Evolutionary conservation across 2,888 invertebrate species (phyloP).

Genomic region (Ochlodes sylvanus): DNA sequence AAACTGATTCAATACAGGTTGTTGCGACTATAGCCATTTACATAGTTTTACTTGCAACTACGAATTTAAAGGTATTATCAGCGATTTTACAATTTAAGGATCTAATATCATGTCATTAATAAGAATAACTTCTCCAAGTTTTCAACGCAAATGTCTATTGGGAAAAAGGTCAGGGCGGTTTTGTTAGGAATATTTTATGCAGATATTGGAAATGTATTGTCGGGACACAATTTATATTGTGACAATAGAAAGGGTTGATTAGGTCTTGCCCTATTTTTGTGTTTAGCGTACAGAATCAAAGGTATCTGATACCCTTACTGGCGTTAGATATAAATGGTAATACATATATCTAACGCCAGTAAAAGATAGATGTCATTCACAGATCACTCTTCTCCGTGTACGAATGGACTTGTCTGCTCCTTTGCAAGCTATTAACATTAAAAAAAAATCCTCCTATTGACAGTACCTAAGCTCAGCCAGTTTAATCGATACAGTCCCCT

Average conservation of each 20-base stretch:
- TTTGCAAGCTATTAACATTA: too few relatives aligned
- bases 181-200: constrained; percentile 62
- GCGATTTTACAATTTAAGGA: constrained; percentile 10
- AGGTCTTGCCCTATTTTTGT: constrained; percentile 26
- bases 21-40: too few relatives aligned
- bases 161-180: constrained; percentile 68
- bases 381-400: too few relatives aligned
- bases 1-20: too few relatives aligned
- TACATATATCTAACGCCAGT: too few relatives aligned
- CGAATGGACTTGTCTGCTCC: too few relatives aligned
- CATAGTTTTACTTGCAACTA: too few relatives aligned
- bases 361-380: too few relatives aligned
- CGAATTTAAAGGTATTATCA: too few relatives aligned
- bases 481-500: too few relatives aligned
- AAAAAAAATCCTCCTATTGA: too few relatives aligned
- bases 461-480: too few relatives aligned
- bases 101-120: constrained; percentile 48
- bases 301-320: neutral
- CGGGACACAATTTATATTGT: constrained; percentile 28
- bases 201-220: constrained; percentile 55
- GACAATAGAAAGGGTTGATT: constrained; percentile 42
- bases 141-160: constrained; percentile 60
- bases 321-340: neutral
- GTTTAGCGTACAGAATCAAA: neutral
- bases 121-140: constrained; percentile 49